Evolutionary conservation across 2,888 invertebrate genomes (phyloP), one percentile per base, ranked within the genome.

Genomic region (Argyresthia albistria): DNA sequence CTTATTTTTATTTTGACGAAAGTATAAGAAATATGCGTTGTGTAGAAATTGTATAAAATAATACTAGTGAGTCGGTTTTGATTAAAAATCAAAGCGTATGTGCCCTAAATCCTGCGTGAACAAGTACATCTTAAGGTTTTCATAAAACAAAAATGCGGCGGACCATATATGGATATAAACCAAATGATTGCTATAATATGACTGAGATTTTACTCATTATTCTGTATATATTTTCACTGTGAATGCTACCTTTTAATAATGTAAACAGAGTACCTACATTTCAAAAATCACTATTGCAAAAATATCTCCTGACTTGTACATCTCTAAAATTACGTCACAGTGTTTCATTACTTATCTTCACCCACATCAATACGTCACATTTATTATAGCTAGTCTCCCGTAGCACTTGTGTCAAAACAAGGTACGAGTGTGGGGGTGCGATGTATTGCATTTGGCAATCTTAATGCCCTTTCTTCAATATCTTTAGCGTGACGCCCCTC

Each of bases 381-480:
- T 86, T 86, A 84, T 86, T 81, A 83, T 74, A 42, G 16, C 49
- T 25, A 39, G 15, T 14, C 15, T 16, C 12, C 25, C 39, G 16
- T 10, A 14, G n/a, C 43, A 35, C 42, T 4, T 36, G 43, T 47
- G 83, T 83, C 86, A 84, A 86, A 84, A 87, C 86, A 86, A 84
- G 81, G 75, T 25, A 25, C 25, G 6, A 25, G 25, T 77, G 72
- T 69, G 75, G 76, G n/a, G 76, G 76, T 69, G 76, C 76, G 79
- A 80, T 79, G 80, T 80, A 84, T 80, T 80, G 80, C 80, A 82
- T 73, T 78, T 77, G 81, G 84, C 80, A 83, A 84, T 82, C 84
- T 84, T 82, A 83, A 83, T 83, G 84, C 83, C 84, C 82, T 81
- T 81, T 86, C 79, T 75, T 76, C 82, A 78, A 82, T 86, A 86